Percentiles rank a stretch among this genome's conserved stretches.
Conservation (phyloP, 53 echinoderm and acorn worm species). For the Temnopleurus reevesii region DNA sequence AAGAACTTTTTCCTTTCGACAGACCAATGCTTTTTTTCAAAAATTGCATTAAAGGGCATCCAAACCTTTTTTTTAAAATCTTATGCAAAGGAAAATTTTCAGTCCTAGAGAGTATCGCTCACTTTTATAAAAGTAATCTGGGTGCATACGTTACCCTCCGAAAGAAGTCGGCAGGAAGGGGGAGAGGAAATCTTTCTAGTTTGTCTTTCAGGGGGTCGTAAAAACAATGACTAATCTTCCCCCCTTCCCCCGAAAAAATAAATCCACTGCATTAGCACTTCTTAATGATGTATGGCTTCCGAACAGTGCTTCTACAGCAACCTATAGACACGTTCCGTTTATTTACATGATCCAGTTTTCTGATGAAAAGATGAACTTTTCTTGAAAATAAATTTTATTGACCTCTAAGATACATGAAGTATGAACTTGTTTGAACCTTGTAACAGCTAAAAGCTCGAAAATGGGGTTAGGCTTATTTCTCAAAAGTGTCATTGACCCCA, state of each 20-base stretch:
- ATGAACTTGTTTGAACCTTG: conserved; percentile 13
- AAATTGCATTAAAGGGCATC: too few species aligned
- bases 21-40: too few species aligned
- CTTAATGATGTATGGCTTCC: conserved; percentile 1
- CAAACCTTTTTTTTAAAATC: too few species aligned
- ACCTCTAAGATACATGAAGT: neutral
- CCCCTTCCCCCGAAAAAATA: neutral
- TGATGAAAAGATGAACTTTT: conserved; percentile 23
- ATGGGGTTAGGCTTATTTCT: conserved; percentile 5
- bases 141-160: too few species aligned
- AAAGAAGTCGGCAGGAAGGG: too few species aligned
- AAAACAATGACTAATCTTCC: conserved; percentile 23
- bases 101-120: too few species aligned
- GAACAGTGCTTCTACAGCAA: conserved; percentile 30
- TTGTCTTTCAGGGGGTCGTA: neutral
- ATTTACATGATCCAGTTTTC: conserved; percentile 45
- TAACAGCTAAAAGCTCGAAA: neutral
- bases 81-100: too few species aligned
- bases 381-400: neutral
- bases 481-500: neutral
- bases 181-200: too few species aligned
- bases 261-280: neutral
- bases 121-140: too few species aligned
- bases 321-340: neutral
- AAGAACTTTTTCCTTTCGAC: too few species aligned